These are phyloP conservation scores for Columba guinea DNA, from an alignment of 2,797 vertebrate species.

Conservation along the genomic window DNA sequence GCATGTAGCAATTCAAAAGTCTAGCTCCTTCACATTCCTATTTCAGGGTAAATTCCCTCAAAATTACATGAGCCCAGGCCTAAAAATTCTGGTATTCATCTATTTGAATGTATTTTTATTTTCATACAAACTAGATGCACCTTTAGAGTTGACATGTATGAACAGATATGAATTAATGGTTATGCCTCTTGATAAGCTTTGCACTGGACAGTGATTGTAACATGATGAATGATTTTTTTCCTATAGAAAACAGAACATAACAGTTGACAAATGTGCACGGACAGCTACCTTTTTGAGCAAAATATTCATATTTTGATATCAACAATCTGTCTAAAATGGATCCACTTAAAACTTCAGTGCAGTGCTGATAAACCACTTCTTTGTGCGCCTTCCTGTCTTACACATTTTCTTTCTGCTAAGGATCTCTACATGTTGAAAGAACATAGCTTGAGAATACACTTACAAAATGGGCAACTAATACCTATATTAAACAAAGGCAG, in stretches of 20 bases:
- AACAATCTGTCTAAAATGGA: neutral
- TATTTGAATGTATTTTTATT: neutral
- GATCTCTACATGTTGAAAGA: neutral
- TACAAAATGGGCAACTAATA: neutral
- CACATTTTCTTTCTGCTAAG: neutral
- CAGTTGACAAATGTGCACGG: constrained; percentile 38
- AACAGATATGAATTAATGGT: constrained; percentile 51
- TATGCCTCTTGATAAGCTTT: constrained; percentile 23
- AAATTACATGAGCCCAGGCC: neutral
- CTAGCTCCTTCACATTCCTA: neutral
- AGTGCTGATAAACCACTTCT: neutral
- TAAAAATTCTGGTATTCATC: neutral
- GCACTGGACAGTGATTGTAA: constrained; percentile 21
- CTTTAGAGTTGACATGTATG: neutral
- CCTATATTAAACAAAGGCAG: neutral
- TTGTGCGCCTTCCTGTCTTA: neutral
- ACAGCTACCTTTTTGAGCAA: constrained; percentile 24
- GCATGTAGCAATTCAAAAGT: neutral
- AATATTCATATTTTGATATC: neutral
- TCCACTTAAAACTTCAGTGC: neutral
- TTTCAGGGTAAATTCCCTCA: neutral
- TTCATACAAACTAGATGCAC: neutral
- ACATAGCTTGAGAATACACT: neutral
- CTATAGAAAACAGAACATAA: constrained; percentile 3
- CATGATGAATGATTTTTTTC: constrained; percentile 44